Base-by-base conservation (phyloP, 2,888 invertebrate genomes). In the Rhodophaea formosa region DNA sequence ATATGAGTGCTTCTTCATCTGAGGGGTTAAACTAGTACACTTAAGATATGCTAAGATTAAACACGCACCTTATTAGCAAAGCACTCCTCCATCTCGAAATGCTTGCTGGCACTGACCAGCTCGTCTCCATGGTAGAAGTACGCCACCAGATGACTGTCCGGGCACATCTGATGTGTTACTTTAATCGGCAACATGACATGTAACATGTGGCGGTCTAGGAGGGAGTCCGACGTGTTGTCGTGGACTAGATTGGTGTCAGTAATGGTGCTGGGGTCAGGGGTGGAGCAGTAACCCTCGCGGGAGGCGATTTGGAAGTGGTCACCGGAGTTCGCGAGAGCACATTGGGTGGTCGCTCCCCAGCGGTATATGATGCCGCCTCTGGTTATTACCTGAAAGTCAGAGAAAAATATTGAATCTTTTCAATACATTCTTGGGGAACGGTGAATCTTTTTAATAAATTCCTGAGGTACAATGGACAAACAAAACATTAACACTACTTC, bases 91-190 rank as follows among this genome's bases (percentile, higher is more conserved):
- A 93, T 87, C 15, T 88, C 84, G 58, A 93, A 88, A 68, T 87
- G 84, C 60, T 92, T 88, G 64, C 86, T 90, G 5, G 93, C 92
- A 45, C 93, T 93, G 8, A 94, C 86, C 1, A 93, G 77, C 66
- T 94, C 93, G 0, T 92, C 91, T 44, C 92, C 89, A 16, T 88
- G 78, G 58, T 92, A 85, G 71, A 93, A 93, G 64, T 92, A 94
- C 0, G 93, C 92, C 0, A 94, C 79, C 58, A 92, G 61, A 61
- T 91, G 85, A 49, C 91, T 91, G 14, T 88, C 85, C 0, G 92
- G 92, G 54, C 92, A 92, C 92, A 92, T 92, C 60, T 90, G 86
- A 59, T 88, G 86, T 0, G 88, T 82, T 16, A 92, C 79, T 57
- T 83, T 86, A 35, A 92, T 77, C 0, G 90, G 88, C 42, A 92